Evolutionary conservation across 2,797 vertebrate species (phyloP).

Genomic region (Liparis tanakae): DNA sequence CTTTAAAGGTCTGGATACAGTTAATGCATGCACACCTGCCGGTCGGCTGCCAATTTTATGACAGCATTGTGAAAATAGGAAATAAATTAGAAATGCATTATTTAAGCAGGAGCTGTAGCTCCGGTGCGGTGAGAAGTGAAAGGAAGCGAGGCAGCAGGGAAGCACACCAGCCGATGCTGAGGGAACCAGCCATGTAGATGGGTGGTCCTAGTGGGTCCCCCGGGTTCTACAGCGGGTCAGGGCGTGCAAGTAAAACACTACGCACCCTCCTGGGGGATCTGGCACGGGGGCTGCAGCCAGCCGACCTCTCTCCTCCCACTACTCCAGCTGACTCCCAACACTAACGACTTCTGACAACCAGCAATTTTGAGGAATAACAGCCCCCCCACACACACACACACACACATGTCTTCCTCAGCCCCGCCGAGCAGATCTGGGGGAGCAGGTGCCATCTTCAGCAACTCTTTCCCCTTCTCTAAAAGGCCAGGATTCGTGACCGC

Average conservation of each 20-base stretch:
- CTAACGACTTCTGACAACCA: conserved; percentile 81
- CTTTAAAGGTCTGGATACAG: conserved; percentile 47
- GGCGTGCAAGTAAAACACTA: conserved; percentile 54
- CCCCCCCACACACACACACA: too few species aligned
- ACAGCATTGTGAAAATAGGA: conserved; percentile 60
- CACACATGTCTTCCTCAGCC: conserved; percentile 52
- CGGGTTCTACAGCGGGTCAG: conserved; percentile 47
- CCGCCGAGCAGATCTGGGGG: conserved; percentile 28
- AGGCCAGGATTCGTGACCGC: conserved; percentile 54
- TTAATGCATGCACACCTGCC: conserved; percentile 56
- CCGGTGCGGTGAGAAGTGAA: conserved; percentile 28
- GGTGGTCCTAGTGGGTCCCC: conserved; percentile 36
- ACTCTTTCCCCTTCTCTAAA: conserved; percentile 44
- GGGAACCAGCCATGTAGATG: conserved; percentile 54
- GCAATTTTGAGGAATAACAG: conserved; percentile 81
- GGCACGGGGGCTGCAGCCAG: conserved; percentile 36
- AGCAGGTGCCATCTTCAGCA: conserved; percentile 53
- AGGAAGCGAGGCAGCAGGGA: conserved; percentile 34
- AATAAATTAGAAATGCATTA: conserved; percentile 78
- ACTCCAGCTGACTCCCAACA: conserved; percentile 64
- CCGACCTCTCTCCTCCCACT: conserved; percentile 56
- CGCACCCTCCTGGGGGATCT: conserved; percentile 21
- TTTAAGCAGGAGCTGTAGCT: conserved; percentile 58
- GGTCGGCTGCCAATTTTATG: conserved; percentile 58
- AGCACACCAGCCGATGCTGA: conserved; percentile 52